A percentile compares a stretch with the other conserved stretches of the same genome.
These are phyloP conservation scores for Ctenoplectra terminalis DNA, from an alignment of 1,140 invertebrate species.

Conservation along the genomic window DNA sequence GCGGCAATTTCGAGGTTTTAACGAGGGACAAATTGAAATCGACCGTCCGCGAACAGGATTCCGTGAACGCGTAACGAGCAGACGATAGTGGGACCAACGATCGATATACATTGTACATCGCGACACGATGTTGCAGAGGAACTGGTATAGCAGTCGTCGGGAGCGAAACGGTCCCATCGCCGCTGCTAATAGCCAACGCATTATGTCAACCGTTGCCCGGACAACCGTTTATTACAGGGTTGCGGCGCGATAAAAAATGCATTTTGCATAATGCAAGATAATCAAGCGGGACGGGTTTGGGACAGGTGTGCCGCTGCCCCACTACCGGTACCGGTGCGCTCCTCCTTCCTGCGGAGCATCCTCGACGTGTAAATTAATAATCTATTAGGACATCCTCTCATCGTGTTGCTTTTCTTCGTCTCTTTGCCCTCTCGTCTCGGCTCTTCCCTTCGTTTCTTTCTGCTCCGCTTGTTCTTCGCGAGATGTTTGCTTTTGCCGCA, in stretches of 20 bases:
- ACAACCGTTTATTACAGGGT: slow-evolving; percentile 81
- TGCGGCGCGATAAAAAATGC: slow-evolving; percentile 76
- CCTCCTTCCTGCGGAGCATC: slow-evolving; percentile 64
- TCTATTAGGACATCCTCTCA: slow-evolving; percentile 73
- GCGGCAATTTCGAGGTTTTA: background rate
- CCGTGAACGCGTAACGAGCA: background rate
- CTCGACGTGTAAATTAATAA: slow-evolving; percentile 80
- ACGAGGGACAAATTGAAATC: slow-evolving; percentile 20
- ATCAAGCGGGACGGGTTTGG: slow-evolving; percentile 77
- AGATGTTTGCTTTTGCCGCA: background rate
- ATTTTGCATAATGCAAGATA: slow-evolving; percentile 82
- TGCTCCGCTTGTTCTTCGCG: background rate
- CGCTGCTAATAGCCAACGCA: slow-evolving; percentile 77
- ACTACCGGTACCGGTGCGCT: slow-evolving; percentile 41
- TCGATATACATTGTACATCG: slow-evolving; percentile 1
- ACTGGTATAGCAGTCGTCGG: slow-evolving; percentile 31
- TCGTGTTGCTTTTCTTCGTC: slow-evolving; percentile 12
- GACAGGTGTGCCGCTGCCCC: slow-evolving; percentile 73
- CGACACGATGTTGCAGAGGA: background rate
- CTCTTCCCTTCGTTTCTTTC: slow-evolving; percentile 24
- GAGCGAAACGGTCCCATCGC: slow-evolving; percentile 76
- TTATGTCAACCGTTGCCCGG: slow-evolving; percentile 81
- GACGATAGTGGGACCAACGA: background rate
- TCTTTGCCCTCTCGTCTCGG: slow-evolving; percentile 17
- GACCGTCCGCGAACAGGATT: background rate